These are phyloP conservation scores for Seriola rivoliana DNA, from an alignment of 2,113 vertebrate species.

Conservation along the genomic window DNA sequence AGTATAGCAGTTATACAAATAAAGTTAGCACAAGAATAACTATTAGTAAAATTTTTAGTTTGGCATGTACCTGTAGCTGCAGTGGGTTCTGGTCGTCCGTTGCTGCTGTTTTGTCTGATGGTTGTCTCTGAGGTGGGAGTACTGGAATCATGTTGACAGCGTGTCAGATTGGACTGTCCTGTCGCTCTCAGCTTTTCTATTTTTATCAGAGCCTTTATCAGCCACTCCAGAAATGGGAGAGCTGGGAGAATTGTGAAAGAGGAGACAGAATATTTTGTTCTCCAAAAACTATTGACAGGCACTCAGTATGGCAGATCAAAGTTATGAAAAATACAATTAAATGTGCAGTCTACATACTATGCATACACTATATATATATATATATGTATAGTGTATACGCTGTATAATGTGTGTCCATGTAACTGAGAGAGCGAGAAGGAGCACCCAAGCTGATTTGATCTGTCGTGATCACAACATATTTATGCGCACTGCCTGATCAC, in stretches of 20 bases:
- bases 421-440: neutral
- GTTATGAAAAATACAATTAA: neutral
- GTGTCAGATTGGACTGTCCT: constrained; percentile 77
- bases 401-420: neutral
- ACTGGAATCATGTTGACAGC: constrained; percentile 74
- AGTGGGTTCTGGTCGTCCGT: constrained; percentile 11
- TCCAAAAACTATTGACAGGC: neutral
- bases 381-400: neutral
- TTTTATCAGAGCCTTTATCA: constrained; percentile 65
- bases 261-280: neutral
- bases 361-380: too few species aligned
- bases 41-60: neutral
- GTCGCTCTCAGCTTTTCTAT: constrained; percentile 73
- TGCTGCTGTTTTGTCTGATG: constrained; percentile 37
- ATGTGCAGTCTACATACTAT: neutral
- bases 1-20: too few species aligned
- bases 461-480: constrained; percentile 18
- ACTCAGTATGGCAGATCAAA: neutral
- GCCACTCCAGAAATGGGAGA: constrained; percentile 27
- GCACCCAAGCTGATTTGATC: constrained; percentile 1
- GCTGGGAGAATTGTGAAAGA: constrained; percentile 4
- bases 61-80: constrained; percentile 29
- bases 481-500: constrained; percentile 16
- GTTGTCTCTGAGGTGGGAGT: constrained; percentile 49
- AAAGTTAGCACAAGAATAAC: neutral